phyloP scores from a whole-genome alignment of 2,888 invertebrate species.

The Eupithecia insigniata region DNA sequence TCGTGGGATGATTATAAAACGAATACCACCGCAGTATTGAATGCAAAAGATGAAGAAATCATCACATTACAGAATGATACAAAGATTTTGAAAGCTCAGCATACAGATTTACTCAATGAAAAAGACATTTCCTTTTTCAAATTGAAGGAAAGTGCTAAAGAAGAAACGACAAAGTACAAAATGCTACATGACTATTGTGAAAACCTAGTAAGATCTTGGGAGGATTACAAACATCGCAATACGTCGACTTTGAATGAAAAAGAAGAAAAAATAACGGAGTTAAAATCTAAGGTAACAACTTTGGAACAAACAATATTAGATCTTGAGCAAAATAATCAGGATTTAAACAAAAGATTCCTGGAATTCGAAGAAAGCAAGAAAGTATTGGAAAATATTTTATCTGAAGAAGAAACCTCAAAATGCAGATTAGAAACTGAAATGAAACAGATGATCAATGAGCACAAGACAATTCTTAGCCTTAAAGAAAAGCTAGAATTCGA shows the following conservation, averaged over 20 bases:
- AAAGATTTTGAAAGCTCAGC: constrained; percentile 10
- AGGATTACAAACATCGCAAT: constrained; percentile 30
- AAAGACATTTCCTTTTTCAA: constrained; percentile 38
- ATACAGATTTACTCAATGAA: constrained; percentile 16
- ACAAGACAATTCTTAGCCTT: constrained; percentile 21
- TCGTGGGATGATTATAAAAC: constrained; percentile 54
- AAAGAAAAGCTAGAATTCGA: constrained; percentile 29
- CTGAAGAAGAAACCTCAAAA: constrained; percentile 33
- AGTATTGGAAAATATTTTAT: constrained; percentile 36
- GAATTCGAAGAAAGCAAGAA: constrained; percentile 38
- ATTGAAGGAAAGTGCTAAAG: constrained; percentile 36
- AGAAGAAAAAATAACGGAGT: constrained; percentile 21
- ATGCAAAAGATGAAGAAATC: constrained; percentile 48
- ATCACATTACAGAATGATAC: constrained; percentile 11
- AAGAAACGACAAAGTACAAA: constrained; percentile 24
- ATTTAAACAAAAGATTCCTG: constrained; percentile 30
- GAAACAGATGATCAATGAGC: constrained; percentile 24
- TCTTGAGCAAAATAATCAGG: constrained; percentile 25
- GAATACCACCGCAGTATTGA: constrained; percentile 49
- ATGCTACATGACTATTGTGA: constrained; percentile 28
- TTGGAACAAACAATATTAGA: constrained; percentile 27
- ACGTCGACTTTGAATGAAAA: constrained; percentile 17
- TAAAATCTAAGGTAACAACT: constrained; percentile 15
- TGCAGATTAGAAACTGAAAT: constrained; percentile 40
- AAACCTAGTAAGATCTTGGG: constrained; percentile 34